Conservation (phyloP, 2,888 invertebrate species). For the Aphodius granarius region DNA sequence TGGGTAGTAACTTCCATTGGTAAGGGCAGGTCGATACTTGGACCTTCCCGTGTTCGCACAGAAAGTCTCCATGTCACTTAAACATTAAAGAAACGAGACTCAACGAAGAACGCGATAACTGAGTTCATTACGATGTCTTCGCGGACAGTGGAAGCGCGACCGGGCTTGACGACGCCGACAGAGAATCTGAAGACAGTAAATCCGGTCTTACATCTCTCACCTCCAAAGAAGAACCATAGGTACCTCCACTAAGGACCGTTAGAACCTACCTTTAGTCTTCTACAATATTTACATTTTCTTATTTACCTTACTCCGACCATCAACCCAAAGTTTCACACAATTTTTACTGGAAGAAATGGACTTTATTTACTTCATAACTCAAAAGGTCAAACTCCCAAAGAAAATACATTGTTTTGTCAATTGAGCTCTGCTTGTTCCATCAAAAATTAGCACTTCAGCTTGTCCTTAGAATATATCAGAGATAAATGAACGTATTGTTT, state of each 20-base stretch:
- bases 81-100: slow-evolving; percentile 1
- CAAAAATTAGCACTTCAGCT: neutral
- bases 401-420: too few species aligned
- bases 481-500: neutral
- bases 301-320: neutral
- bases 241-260: slow-evolving; percentile 1
- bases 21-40: slow-evolving; percentile 64
- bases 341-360: neutral
- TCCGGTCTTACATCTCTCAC: slow-evolving; percentile 25
- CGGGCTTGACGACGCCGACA: slow-evolving; percentile 33
- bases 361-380: neutral
- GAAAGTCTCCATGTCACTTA: slow-evolving; percentile 62
- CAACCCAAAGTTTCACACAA: neutral
- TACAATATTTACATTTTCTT: neutral
- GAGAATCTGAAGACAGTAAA: slow-evolving; percentile 34
- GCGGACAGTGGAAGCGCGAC: neutral
- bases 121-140: neutral
- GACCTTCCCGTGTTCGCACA: slow-evolving; percentile 60
- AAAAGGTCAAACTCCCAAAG: neutral
- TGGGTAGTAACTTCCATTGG: slow-evolving; percentile 63
- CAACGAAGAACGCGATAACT: neutral
- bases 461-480: neutral
- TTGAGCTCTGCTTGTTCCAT: neutral
- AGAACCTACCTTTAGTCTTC: neutral
- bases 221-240: slow-evolving; percentile 10